These are phyloP conservation scores for Bombus superbus DNA, from an alignment of 1,140 invertebrate species.

Conservation along the genomic window DNA sequence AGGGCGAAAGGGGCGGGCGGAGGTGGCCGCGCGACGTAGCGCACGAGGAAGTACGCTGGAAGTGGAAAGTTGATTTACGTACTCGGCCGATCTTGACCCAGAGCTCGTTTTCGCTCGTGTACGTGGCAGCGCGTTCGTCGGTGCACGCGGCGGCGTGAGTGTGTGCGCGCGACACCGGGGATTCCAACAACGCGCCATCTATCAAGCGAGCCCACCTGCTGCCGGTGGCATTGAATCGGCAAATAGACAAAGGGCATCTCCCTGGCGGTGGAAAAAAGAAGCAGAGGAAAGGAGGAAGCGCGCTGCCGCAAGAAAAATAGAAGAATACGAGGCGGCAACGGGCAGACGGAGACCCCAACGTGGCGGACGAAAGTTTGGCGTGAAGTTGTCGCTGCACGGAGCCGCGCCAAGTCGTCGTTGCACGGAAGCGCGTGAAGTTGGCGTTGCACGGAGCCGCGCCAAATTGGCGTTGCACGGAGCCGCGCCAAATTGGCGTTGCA, in stretches of 20 bases:
- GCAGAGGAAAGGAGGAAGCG: constrained; percentile 3
- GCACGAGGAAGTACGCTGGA: constrained; percentile 42
- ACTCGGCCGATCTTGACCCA: constrained; percentile 71
- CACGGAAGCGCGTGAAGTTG: too few relatives aligned
- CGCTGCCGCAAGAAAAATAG: constrained; percentile 8
- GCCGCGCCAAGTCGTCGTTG: too few relatives aligned
- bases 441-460: too few relatives aligned
- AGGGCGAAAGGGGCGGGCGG: neutral
- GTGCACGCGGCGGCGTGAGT: neutral
- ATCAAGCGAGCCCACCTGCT: constrained; percentile 66
- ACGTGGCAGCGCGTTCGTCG: neutral
- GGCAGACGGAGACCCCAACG: too few relatives aligned
- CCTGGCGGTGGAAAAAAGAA: constrained; percentile 6
- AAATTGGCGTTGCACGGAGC: too few relatives aligned
- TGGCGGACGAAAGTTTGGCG: neutral
- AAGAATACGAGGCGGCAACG: neutral
- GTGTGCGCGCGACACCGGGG: constrained; percentile 18
- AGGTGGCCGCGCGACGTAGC: constrained; percentile 19
- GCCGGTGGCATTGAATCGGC: constrained; percentile 59
- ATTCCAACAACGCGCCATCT: constrained; percentile 58
- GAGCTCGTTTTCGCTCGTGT: constrained; percentile 49
- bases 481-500: too few relatives aligned
- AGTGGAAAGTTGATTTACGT: constrained; percentile 67
- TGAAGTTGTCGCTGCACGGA: neutral
- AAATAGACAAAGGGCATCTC: constrained; percentile 56